Base-by-base conservation (phyloP, 2,113 vertebrate genomes). In the Alectura lathami region DNA sequence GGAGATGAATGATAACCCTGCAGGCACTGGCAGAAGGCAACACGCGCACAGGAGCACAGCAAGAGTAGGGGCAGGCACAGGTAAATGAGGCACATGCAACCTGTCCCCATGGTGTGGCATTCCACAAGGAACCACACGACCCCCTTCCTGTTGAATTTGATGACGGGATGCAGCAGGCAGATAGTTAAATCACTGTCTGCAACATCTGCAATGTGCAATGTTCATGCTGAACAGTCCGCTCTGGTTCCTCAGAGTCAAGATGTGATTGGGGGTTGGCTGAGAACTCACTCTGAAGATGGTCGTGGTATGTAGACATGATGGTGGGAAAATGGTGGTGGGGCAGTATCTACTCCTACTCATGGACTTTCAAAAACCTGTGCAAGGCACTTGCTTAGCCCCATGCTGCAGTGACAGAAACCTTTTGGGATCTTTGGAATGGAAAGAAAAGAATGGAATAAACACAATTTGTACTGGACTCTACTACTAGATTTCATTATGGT, bases 251-350 rank as follows among this genome's bases (percentile, higher is more conserved):
- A 16, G 67, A 6, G n/a, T 7, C 45, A 6, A 83, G 75, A 34
- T 0, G 0, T 40, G 40, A 3, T 8, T 76, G 77, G 26, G n/a
- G 1, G 0, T 10, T n/a, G 81, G 13, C 69, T 4, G 34, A n/a
- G 24, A 78, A 7, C 17, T 23, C 3, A 0, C 60, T 14, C 54
- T 23, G 6, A 54, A 50, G 76, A 83, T 94, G 90, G 86, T 48
- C 27, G 76, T 91, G 88, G 75, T 91, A 77, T 3, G 59, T 86
- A 60, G 83, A 22, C 60, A 34, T 11, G 30, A 40, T 22, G 8
- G 47, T 68, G 51, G 20, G 8, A 20, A 27, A 42, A 16, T 0
- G 23, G 51, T 51, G 68, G 26, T 30, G 70, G 48, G n/a, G 9
- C 36, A 85, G 45, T 34, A 34, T 13, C 54, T 85, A 3, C 36